Evolutionary conservation across 1,140 invertebrate species (phyloP).

Genomic region (Zaprionus kolodkinae): DNA sequence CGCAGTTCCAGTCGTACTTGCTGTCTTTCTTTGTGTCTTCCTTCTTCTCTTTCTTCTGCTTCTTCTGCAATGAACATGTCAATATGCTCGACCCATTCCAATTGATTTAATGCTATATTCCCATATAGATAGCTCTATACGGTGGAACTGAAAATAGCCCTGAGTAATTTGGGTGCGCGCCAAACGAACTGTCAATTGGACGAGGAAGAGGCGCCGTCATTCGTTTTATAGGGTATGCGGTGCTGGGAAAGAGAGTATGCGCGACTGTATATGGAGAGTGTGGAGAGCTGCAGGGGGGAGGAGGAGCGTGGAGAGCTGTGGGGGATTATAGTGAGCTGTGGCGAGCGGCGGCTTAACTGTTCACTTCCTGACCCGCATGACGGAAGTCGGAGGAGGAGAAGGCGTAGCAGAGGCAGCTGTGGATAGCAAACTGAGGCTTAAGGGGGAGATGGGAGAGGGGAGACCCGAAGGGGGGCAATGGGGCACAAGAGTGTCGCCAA

Average conservation of each 20-base stretch:
- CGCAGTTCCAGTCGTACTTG: neutral
- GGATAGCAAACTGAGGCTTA: no score
- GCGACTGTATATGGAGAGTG: constrained; percentile 31
- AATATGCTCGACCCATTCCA: constrained; percentile 20
- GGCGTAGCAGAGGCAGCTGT: constrained; percentile 29
- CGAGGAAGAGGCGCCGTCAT: constrained; percentile 1
- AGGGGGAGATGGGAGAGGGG: no score
- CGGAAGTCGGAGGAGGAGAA: constrained; percentile 57
- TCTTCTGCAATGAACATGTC: neutral
- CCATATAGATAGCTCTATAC: neutral
- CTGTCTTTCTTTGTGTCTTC: neutral
- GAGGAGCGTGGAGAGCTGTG: constrained; percentile 5
- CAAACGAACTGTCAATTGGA: constrained; percentile 21
- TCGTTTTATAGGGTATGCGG: neutral
- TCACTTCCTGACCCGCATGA: constrained; percentile 79
- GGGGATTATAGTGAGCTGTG: no score
- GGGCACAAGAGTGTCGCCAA: constrained; percentile 47
- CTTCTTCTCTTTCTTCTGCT: neutral
- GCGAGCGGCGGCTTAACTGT: constrained; percentile 61
- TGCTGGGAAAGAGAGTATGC: neutral
- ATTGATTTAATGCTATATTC: constrained; percentile 20
- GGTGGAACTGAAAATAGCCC: neutral
- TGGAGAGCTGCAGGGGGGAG: neutral
- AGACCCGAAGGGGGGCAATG: constrained; percentile 18
- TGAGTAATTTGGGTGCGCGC: constrained; percentile 10